Evolutionary conservation across 2,888 invertebrate species (phyloP), one percentile per base, ranked within the genome.

Genomic region (Agonopterix arenella): DNA sequence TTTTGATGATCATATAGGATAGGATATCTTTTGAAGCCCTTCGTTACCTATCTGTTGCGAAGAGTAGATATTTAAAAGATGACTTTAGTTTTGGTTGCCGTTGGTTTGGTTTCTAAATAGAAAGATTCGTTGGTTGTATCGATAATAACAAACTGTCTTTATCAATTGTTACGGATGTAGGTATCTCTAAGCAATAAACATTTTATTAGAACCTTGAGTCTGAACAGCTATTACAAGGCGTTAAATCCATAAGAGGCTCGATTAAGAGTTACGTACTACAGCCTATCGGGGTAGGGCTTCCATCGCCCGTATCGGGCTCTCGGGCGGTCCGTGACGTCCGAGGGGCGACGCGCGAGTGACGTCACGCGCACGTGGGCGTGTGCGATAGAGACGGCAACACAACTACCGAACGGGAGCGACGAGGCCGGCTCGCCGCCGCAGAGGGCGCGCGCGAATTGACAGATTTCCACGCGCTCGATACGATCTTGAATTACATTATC

Each of bases 341-440:
- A 62, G 66, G 58, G 67, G 68, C 68, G 70, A 68, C 66, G 76
- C 60, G 72, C 57, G 62, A 38, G 68, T 82, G 80, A 84, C 84
- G 83, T 84, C 84, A 84, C 74, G 58, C 68, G 78, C 84, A 84
- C 84, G 84, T 82, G 84, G 80, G 79, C 64, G 80, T 71, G 77
- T 58, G 74, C 69, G 79, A 81, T 62, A 62, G 75, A 66, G 84
- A 79, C 64, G 61, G 64, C 56, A 60, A 60, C 56, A 63, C 51
- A 42, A 53, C 49, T 59, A 61, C 60, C 62, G 64, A 59, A 58
- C 58, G 63, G 63, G 66, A 65, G 70, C 56, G 66, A 65, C 64
- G 48, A 57, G 59, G 59, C 55, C 61, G 59, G 54, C 56, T 57
- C 61, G 47, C 64, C 61, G 57, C 65, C 62, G 67, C 68, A 66